phyloP scores from a whole-genome alignment of 2,113 vertebrate genomes.

The Paracyprichromis sp. region DNA sequence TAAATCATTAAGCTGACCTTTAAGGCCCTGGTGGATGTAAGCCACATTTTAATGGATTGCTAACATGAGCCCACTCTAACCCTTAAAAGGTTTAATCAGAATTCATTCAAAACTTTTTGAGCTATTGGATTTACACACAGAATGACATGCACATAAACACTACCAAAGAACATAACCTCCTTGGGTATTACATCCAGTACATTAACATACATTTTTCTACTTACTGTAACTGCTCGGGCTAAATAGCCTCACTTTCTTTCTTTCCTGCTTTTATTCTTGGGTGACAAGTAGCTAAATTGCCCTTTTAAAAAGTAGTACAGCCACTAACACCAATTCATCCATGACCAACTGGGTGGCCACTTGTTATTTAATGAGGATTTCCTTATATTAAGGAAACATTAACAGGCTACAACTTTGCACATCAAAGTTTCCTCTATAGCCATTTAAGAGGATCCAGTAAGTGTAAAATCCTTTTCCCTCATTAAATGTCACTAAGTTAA shows the following conservation, averaged over 20 bases:
- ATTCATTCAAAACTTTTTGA: not conserved
- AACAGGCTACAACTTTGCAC: not conserved
- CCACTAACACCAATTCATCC: not conserved
- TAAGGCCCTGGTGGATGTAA: not conserved
- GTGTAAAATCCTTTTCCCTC: slow-evolving; percentile 11
- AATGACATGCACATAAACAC: not conserved
- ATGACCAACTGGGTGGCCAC: not conserved
- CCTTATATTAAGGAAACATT: not conserved
- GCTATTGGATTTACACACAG: not conserved
- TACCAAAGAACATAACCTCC: not conserved
- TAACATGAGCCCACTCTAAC: not conserved
- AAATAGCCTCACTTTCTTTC: not conserved
- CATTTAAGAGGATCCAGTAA: not conserved
- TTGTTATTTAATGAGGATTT: not conserved
- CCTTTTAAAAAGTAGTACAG: not conserved
- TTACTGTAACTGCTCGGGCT: not conserved
- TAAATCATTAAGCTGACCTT: not conserved
- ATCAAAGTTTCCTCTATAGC: slow-evolving; percentile 9
- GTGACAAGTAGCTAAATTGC: not conserved
- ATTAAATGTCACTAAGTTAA: slow-evolving; percentile 31
- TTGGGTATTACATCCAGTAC: not conserved
- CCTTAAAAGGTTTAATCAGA: not conserved
- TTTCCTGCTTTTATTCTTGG: not conserved
- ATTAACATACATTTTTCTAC: not conserved
- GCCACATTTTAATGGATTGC: not conserved